Conservation (phyloP, 1,140 invertebrate species). For the Trichonephila clavata region DNA sequence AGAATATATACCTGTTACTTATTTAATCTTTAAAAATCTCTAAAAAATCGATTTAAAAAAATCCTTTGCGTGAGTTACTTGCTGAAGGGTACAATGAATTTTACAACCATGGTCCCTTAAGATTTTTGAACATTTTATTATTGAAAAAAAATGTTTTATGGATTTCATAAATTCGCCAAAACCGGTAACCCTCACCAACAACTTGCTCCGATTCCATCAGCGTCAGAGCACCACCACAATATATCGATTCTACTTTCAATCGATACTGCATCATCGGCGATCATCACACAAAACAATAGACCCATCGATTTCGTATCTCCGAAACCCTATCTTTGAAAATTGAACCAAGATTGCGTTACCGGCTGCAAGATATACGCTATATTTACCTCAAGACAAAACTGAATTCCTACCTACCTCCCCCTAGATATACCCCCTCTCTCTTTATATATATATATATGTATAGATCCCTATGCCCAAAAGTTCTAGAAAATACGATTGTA, state of each 20-base stretch:
- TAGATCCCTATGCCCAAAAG: not conserved
- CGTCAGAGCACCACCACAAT: conserved; percentile 52
- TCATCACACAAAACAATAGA: conserved; percentile 75
- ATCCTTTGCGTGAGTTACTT: no score
- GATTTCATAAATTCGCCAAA: conserved; percentile 61
- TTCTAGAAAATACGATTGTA: conserved; percentile 25
- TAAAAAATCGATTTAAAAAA: no score
- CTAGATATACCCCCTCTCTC: not conserved
- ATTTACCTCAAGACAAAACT: conserved; percentile 70
- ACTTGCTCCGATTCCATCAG: conserved; percentile 52
- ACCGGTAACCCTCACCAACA: conserved; percentile 36
- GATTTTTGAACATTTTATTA: no score
- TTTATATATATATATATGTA: not conserved
- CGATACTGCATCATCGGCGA: conserved; percentile 74
- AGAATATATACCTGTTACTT: no score
- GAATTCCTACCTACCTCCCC: conserved; percentile 26
- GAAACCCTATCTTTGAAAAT: conserved; percentile 76
- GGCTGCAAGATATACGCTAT: conserved; percentile 70
- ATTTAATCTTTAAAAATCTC: no score
- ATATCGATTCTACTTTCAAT: conserved; percentile 71
- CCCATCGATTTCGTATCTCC: conserved; percentile 65
- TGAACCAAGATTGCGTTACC: conserved; percentile 72
- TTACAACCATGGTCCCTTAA: no score
- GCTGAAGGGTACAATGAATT: no score
- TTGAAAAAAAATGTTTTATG: not conserved